Conservation (phyloP, 2,113 vertebrate species). For the Mirza zaza region DNA sequence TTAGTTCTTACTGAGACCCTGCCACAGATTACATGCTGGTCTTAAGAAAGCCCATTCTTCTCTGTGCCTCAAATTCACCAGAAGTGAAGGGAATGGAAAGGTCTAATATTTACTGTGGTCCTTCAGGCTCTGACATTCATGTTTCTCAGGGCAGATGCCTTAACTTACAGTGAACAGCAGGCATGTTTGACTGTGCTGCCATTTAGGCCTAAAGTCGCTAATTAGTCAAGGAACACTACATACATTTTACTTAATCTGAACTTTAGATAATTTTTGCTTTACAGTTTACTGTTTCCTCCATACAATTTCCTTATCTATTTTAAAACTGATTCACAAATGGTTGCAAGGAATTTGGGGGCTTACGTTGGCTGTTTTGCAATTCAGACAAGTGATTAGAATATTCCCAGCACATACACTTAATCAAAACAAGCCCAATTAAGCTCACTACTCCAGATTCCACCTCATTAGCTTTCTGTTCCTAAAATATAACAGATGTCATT, state of each 20-base stretch:
- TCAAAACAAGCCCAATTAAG: conserved; percentile 91
- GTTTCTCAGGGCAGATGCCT: conserved; percentile 24
- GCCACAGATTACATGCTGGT: background rate
- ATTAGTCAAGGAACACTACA: conserved; percentile 73
- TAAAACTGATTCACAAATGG: conserved; percentile 79
- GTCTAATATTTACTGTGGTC: background rate
- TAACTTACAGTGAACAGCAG: conserved; percentile 45
- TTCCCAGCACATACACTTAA: conserved; percentile 89
- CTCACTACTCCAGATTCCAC: conserved; percentile 88
- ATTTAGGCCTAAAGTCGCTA: conserved; percentile 70
- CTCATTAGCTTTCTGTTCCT: conserved; percentile 90
- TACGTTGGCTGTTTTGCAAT: conserved; percentile 83
- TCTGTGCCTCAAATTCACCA: background rate
- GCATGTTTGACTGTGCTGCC: conserved; percentile 54
- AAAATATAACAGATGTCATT: conserved; percentile 91
- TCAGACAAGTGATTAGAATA: conserved; percentile 87
- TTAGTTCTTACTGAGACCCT: background rate
- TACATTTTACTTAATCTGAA: conserved; percentile 67
- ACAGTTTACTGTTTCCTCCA: conserved; percentile 73
- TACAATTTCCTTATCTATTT: conserved; percentile 66
- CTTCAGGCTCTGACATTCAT: conserved; percentile 32
- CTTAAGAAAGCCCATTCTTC: background rate
- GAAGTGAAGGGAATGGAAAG: background rate
- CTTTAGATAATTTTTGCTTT: conserved; percentile 77
- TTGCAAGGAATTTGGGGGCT: conserved; percentile 82